Base-by-base conservation (phyloP, 1,140 invertebrate genomes). In the Sipha flava region DNA sequence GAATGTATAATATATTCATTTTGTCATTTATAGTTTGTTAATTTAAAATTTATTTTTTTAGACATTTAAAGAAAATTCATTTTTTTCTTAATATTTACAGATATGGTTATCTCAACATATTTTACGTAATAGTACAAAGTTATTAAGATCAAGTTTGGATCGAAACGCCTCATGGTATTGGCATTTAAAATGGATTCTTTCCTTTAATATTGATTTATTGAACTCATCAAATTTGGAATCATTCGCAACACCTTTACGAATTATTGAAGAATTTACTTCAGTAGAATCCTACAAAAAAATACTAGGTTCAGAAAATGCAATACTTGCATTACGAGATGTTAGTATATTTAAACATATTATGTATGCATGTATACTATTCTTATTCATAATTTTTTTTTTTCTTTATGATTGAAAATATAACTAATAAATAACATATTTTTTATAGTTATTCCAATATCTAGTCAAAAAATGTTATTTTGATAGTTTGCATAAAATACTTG, bases 211-310 rank as follows among this genome's bases (percentile, higher is more conserved):
- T 81, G 84, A 85, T 45, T 85, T 85, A 75, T 82, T 87, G 21
- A 83, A 83, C n/a, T 26, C 73, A 10, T 62, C 81, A 14, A 82
- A 85, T 57, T 82, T 83, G 29, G 84, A 89, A 54, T 88, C 90
- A 4, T 86, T 93, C 83, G 91, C 92, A n/a, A 90, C 93, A 79
- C 92, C 92, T 1, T 86, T 94, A 47, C 87, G 93, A 83, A 91
- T 93, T 85, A 84, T 94, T 83, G 93, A 94, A 85, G 88, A 92
- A n/a, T 94, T 93, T 81, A 93, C 92, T 45, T 88, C 88, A 70
- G 84, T 86, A 10, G 85, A 89, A 18, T 85, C 87, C 6, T 87
- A 87, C 6, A 87, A 89, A 81, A 83, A 86, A 21, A 84, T 87
- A 52, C 84, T 89, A 75, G 84, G 82, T 31, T 57, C 72, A 12